Base-by-base conservation (phyloP, 2,888 invertebrate genomes). In the Callinectes sapidus region DNA sequence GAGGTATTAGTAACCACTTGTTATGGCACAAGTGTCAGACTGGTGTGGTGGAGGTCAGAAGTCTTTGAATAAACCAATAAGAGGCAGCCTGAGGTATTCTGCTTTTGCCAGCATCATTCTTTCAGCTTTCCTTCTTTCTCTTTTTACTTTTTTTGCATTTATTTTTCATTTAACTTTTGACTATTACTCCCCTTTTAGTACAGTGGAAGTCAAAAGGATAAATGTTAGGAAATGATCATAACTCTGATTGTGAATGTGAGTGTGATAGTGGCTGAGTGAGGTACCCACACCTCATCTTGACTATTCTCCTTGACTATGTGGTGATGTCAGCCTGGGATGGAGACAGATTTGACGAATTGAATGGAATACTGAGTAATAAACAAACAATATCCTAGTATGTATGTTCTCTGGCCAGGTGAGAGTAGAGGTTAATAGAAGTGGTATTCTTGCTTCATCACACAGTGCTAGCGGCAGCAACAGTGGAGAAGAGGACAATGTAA, bases 401-500 rank as follows among this genome's bases (percentile, higher is more conserved):
- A n/a, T n/a, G 6, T 10, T 28, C 3, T 28, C 6, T 61, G 61
- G 5, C 8, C 28, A 28, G 28, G 10, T 71, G 23, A 61, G 23
- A 61, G 23, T 23, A 61, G 23, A 61, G 8, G 23, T 0, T n/a
- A 71, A 71, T 71, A n/a, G 10, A n/a, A 71, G 71, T 71, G 0
- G 1, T 5, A 28, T 66, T 28, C 42, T 42, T 54, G 23, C 61
- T 81, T 85, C 39, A 18, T 32, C 23, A 48, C 55, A 14, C 89
- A 93, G 92, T 42, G 66, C 55, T 5, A 85, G 71, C 71, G 89
- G 54, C 28, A 77, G 66, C 42, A 90, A 42, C 48, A 88, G 18
- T 61, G 85, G 35, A 18, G 92, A 91, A 42, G 85, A 28, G 18
- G 93, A 92, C 42, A 77, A 90, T 66, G 91, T 93, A 39, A 93